Conservation (phyloP, 2,888 invertebrate species). For the Drosophila emarginata region DNA sequence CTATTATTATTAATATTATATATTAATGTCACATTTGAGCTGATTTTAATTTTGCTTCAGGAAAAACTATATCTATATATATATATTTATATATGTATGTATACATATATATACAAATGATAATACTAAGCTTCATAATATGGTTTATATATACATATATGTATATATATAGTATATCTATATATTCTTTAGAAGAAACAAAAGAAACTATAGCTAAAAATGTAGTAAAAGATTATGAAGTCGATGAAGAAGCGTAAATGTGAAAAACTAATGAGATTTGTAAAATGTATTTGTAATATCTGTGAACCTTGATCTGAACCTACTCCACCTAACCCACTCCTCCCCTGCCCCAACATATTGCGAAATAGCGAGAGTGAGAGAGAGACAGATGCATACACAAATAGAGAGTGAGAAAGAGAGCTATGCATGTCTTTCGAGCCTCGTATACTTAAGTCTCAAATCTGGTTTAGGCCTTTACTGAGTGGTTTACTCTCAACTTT, state of each 20-base stretch:
- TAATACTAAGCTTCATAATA: conserved; percentile 36
- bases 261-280: conserved; percentile 53
- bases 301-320: conserved; percentile 1
- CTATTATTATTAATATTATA: conserved; percentile 50
- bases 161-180: conserved; percentile 36
- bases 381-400: not conserved
- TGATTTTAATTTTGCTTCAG: conserved; percentile 33
- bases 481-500: conserved; percentile 5
- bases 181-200: conserved; percentile 26
- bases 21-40: conserved; percentile 47
- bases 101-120: conserved; percentile 37
- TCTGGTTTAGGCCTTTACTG: not conserved
- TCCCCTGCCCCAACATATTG: conserved; percentile 5
- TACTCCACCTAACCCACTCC: not conserved
- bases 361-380: not conserved
- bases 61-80: conserved; percentile 33
- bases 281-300: conserved; percentile 44
- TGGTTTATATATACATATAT: conserved; percentile 44
- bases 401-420: not conserved
- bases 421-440: not conserved
- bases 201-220: conserved; percentile 23
- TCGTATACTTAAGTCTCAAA: conserved; percentile 62
- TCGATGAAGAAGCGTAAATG: conserved; percentile 15
- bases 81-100: conserved; percentile 37
- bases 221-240: conserved; percentile 11